phyloP scores from a whole-genome alignment of 2,888 invertebrate species.

The Agonum fuliginosum region DNA sequence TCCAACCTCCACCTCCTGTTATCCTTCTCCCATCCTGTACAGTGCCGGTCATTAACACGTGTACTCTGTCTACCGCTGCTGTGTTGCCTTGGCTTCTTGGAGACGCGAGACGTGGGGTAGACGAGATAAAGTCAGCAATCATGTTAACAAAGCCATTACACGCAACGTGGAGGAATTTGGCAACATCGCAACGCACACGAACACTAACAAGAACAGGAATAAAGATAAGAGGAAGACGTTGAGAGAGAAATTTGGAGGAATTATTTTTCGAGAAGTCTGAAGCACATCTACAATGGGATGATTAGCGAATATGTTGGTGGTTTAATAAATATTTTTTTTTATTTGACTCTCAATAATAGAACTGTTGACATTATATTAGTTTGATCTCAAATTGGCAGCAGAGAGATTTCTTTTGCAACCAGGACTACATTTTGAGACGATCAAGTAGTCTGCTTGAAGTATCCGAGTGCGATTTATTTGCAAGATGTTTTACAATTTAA shows the following conservation, averaged over 20 bases:
- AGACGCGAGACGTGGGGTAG: too few species aligned
- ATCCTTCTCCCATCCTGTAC: too few species aligned
- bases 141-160: constrained; percentile 16
- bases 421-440: too few species aligned
- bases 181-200: neutral
- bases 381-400: too few species aligned
- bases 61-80: neutral
- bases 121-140: constrained; percentile 13
- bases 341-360: too few species aligned
- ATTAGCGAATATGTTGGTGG: too few species aligned
- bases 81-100: neutral
- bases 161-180: neutral
- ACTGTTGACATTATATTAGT: neutral
- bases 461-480: too few species aligned
- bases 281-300: neutral
- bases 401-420: too few species aligned
- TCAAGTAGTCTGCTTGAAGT: too few species aligned
- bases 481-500: too few species aligned
- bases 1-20: neutral
- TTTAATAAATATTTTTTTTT: too few species aligned
- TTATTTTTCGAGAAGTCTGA: neutral
- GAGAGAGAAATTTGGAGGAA: neutral
- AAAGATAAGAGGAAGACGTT: neutral
- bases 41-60: neutral
- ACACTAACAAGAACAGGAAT: neutral